phyloP scores from a whole-genome alignment of 1,140 invertebrate genomes.

The Caenorhabditis tropicalis region DNA sequence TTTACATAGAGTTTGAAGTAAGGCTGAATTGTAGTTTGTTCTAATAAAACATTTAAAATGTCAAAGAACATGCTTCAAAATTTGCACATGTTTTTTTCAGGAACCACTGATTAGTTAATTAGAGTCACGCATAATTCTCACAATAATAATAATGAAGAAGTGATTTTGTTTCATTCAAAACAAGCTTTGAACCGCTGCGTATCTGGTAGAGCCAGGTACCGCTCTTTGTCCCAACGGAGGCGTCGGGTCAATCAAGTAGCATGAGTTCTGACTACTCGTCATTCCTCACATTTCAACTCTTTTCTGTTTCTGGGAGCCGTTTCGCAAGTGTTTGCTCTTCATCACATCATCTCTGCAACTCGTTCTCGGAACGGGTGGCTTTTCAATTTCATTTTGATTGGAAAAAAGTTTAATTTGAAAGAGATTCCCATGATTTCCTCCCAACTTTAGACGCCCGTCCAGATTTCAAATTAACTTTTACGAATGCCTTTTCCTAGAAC shows the following conservation, averaged over 20 bases:
- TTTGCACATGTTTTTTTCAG: neutral
- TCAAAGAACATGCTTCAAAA: neutral
- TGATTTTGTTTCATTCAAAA: neutral
- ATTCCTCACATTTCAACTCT: conserved; percentile 29
- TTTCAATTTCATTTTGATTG: neutral
- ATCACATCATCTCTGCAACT: conserved; percentile 2
- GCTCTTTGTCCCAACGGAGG: neutral
- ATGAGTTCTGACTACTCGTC: conserved; percentile 22
- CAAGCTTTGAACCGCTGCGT: neutral
- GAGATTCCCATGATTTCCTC: neutral
- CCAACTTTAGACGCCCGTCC: neutral
- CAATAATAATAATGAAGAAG: neutral
- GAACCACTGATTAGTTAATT: too few relatives aligned
- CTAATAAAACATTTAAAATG: too few relatives aligned
- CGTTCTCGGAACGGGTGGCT: neutral
- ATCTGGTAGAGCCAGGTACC: neutral
- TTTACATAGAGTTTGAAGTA: too few relatives aligned
- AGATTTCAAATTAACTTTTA: neutral
- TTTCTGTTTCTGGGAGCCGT: neutral
- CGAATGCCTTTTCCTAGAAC: neutral
- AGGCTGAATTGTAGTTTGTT: too few relatives aligned
- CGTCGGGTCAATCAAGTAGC: neutral
- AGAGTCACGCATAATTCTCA: too few relatives aligned
- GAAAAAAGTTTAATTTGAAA: neutral
- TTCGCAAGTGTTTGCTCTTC: conserved; percentile 12